Evolutionary conservation across 2,113 vertebrate species (phyloP).

Genomic region (Malurus melanocephalus): DNA sequence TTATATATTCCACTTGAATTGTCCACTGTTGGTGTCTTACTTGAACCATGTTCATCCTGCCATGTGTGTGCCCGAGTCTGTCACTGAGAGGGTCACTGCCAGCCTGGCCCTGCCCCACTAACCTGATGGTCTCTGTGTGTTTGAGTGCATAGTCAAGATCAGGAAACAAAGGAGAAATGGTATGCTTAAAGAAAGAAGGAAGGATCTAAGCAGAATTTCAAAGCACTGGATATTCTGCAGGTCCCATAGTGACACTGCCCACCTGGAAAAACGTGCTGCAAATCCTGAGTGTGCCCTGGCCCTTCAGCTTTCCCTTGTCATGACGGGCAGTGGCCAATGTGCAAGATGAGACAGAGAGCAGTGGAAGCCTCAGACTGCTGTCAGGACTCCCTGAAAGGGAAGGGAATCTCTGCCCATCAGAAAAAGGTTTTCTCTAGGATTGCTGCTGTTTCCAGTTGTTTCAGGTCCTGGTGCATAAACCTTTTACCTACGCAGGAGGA

Average conservation of each 20-base stretch:
- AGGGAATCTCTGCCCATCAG: background rate
- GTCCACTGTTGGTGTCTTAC: background rate
- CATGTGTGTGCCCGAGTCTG: fast-evolving
- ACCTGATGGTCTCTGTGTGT: background rate
- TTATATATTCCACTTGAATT: background rate
- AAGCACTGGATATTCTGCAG: background rate
- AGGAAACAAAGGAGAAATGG: background rate
- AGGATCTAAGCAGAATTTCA: background rate
- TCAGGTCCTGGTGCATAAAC: background rate
- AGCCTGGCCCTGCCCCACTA: background rate
- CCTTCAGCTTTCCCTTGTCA: fast-evolving
- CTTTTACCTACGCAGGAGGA: background rate
- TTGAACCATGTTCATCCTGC: background rate
- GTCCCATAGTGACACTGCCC: background rate
- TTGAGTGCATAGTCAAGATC: background rate
- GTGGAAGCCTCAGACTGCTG: background rate
- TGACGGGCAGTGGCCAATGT: background rate
- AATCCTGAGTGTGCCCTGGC: fast-evolving
- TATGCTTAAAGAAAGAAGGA: background rate
- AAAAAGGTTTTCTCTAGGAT: background rate
- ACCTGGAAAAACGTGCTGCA: background rate
- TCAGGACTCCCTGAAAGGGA: background rate
- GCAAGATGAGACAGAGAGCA: background rate
- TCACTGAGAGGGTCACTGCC: background rate
- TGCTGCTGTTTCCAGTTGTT: background rate